Evolutionary conservation across 2,888 invertebrate genomes (phyloP).

Genomic region (Metacarcinus magister): DNA sequence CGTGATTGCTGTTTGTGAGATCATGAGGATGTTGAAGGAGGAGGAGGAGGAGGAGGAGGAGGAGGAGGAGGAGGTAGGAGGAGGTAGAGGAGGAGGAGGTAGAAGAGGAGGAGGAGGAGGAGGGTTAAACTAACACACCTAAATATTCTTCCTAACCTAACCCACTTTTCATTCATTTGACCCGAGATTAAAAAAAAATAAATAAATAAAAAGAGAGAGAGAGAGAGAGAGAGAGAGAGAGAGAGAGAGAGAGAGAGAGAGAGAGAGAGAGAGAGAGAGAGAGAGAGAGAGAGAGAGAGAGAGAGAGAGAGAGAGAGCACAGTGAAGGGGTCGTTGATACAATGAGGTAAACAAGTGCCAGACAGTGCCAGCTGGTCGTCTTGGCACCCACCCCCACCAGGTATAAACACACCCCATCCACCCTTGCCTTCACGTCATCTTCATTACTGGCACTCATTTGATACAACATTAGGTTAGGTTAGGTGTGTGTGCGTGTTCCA

Average conservation of each 20-base stretch:
- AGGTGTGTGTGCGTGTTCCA: no score
- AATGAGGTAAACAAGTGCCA: neutral
- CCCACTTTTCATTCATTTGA: no score
- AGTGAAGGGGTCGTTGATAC: neutral
- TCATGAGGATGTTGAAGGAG: neutral
- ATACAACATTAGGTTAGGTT: no score
- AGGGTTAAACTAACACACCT: neutral
- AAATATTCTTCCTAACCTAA: no score
- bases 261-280: constrained; percentile 52
- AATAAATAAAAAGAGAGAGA: neutral
- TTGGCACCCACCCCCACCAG: neutral
- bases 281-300: constrained; percentile 46
- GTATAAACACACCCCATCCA: no score
- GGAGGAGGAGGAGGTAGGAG: neutral
- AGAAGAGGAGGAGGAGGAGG: neutral
- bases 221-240: constrained; percentile 21
- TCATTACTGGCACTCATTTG: no score
- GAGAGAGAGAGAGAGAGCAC: no score
- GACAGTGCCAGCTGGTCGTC: neutral
- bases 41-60: neutral
- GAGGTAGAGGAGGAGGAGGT: neutral
- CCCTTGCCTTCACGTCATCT: neutral
- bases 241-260: constrained; percentile 33
- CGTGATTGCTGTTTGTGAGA: neutral
- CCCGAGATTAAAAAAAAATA: neutral